A percentile compares a stretch with the other conserved stretches of the same genome.
phyloP scores from a whole-genome alignment of 1,140 invertebrate species.

The Drosophila nannoptera region DNA sequence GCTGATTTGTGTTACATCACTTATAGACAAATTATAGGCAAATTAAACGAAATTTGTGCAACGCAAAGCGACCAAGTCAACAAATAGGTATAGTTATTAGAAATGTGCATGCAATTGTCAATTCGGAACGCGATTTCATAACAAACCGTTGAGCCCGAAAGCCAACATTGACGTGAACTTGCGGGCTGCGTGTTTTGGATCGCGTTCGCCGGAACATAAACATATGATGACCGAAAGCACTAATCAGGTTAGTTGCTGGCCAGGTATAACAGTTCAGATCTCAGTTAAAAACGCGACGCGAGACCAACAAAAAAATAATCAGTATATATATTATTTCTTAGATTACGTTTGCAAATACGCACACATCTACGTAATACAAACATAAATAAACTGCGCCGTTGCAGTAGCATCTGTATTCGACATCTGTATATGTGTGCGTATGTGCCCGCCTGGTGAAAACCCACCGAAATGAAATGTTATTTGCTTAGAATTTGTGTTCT shows the following conservation, averaged over 20 bases:
- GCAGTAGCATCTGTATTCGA: conserved; percentile 17
- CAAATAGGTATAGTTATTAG: conserved; percentile 19
- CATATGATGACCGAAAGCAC: conserved; percentile 70
- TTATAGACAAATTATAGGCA: conserved; percentile 45
- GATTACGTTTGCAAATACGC: conserved; percentile 46
- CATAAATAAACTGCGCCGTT: conserved; percentile 48
- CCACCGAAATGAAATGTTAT: conserved; percentile 29
- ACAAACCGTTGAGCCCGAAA: conserved; percentile 14
- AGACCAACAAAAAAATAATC: conserved; percentile 15
- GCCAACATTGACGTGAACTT: conserved; percentile 25
- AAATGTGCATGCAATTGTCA: conserved; percentile 35
- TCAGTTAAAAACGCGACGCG: conserved; percentile 10
- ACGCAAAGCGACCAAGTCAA: conserved; percentile 7
- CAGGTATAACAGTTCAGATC: conserved; percentile 27
- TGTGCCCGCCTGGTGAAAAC: conserved; percentile 26
- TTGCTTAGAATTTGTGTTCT: conserved; percentile 27
- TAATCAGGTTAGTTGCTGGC: conserved; percentile 70
- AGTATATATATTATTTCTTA: conserved; percentile 36
- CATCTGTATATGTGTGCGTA: conserved; percentile 35
- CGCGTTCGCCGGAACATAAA: conserved; percentile 49
- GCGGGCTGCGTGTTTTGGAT: conserved; percentile 38
- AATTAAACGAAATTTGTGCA: conserved; percentile 36
- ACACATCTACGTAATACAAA: conserved; percentile 18
- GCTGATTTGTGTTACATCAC: conserved; percentile 54
- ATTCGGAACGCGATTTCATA: conserved; percentile 36